phyloP scores from a whole-genome alignment of 2,797 vertebrate genomes.

The Notolabrus celidotus region DNA sequence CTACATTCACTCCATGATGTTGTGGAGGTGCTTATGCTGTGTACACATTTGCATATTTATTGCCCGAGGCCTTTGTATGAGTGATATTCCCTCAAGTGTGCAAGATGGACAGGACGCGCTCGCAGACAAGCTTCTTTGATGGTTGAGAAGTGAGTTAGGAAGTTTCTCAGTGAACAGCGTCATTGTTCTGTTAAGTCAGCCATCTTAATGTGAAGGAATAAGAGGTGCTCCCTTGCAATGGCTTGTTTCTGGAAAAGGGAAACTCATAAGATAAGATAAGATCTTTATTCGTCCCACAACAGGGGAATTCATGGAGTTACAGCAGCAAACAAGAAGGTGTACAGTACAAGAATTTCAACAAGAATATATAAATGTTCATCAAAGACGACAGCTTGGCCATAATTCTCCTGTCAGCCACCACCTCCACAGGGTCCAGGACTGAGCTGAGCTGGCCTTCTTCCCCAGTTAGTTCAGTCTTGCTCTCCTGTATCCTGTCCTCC shows the following conservation, averaged over 20 bases:
- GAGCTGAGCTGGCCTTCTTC: too few relatives aligned
- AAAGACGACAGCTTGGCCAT: too few relatives aligned
- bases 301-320: too few relatives aligned
- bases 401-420: too few relatives aligned
- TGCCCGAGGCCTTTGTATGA: conserved; percentile 50
- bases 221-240: conserved; percentile 29
- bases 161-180: conserved; percentile 12
- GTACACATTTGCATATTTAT: conserved; percentile 70
- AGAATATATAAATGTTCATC: too few relatives aligned
- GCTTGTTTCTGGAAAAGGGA: conserved; percentile 10
- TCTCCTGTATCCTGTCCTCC: too few relatives aligned
- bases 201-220: conserved; percentile 30
- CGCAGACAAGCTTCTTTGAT: conserved; percentile 14
- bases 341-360: too few relatives aligned
- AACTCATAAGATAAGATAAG: too few relatives aligned
- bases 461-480: too few relatives aligned
- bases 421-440: too few relatives aligned
- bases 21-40: conserved; percentile 42
- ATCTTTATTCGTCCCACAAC: too few relatives aligned
- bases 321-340: too few relatives aligned
- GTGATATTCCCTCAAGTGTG: conserved; percentile 58
- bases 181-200: conserved; percentile 29
- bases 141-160: conserved; percentile 17
- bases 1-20: conserved; percentile 19
- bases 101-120: conserved; percentile 37